Evolutionary conservation across 2,797 vertebrate genomes (phyloP).

Genomic region (Lindbergichthys nudifrons): DNA sequence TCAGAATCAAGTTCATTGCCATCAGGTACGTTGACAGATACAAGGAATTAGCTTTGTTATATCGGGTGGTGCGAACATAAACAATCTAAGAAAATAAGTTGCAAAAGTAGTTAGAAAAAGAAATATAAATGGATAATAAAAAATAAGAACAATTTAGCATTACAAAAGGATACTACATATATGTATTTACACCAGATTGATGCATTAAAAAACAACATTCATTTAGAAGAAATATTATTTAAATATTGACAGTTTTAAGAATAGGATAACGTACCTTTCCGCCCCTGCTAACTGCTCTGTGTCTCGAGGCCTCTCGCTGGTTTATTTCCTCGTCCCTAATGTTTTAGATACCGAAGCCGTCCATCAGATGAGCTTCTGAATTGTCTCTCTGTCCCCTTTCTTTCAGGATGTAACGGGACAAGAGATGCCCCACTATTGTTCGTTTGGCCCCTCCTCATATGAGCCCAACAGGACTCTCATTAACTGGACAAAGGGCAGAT

Average conservation of each 20-base stretch:
- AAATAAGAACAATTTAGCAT: too few relatives aligned
- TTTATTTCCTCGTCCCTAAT: neutral
- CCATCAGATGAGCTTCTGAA: conserved; percentile 25
- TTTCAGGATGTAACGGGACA: conserved; percentile 29
- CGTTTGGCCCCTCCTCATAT: conserved; percentile 72
- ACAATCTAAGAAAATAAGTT: too few relatives aligned
- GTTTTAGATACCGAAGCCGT: conserved; percentile 8
- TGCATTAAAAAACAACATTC: neutral
- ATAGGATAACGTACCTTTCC: conserved; percentile 35
- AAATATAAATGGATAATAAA: too few relatives aligned
- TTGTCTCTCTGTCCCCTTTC: conserved; percentile 9
- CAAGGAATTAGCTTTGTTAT: too few relatives aligned
- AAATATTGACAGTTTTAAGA: neutral
- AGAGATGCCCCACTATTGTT: conserved; percentile 61
- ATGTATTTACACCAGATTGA: too few relatives aligned
- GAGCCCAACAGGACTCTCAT: conserved; percentile 6
- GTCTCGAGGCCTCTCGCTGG: neutral
- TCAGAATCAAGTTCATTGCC: too few relatives aligned
- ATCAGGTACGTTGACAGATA: too few relatives aligned
- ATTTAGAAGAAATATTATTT: too few relatives aligned
- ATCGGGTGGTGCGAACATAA: too few relatives aligned
- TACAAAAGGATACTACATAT: too few relatives aligned
- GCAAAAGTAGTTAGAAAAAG: too few relatives aligned
- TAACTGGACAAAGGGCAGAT: conserved; percentile 39
- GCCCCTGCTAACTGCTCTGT: conserved; percentile 4